Base-by-base conservation (phyloP, 2,797 vertebrate species). In the Geotrypetes seraphini region DNA sequence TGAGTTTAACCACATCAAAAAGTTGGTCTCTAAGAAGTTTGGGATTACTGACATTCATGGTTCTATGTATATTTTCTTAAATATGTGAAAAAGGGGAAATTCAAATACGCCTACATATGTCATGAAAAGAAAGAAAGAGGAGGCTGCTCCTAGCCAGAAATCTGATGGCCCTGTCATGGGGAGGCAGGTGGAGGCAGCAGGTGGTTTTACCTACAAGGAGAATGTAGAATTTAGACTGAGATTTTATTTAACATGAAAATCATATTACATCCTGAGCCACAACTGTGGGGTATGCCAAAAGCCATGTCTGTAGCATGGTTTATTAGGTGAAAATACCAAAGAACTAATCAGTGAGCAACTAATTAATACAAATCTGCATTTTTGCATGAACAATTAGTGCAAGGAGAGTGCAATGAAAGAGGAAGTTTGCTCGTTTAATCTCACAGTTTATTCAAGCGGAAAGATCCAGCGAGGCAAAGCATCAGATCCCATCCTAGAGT, bases 311-410 rank as follows among this genome's bases (percentile, higher is more conserved):
- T 75, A 70, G 78, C 73, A 73, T 81, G 83, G 86, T 87, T 85
- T 87, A 88, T 85, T 85, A 79, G 71, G 57, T 71, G 74, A 82
- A 85, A 84, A 84, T 78, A 83, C 79, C 79, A 85, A 76, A 44
- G 46, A 86, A 85, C 79, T 85, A 86, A 89, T 88, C 83, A 89
- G 81, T 53, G 65, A 81, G 76, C 85, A 85, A 87, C 83, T 87
- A 87, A 89, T 89, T 89, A 87, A 87, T 88, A 87, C 71, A 78
- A 84, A 89, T 89, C 79, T 87, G 85, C 85, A 89, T 89, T 86
- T 88, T 83, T 89, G 84, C 84, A 88, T 87, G 88, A 85, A 83
- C 81, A 89, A 89, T 89, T 85, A 88, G 73, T 68, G 66, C 68
- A 71, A 79, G 63, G 75, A 79, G 73, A 66, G 61, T 64, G 72